These are phyloP conservation scores for Fregetta grallaria DNA, from an alignment of 2,113 vertebrate species.

Conservation along the genomic window DNA sequence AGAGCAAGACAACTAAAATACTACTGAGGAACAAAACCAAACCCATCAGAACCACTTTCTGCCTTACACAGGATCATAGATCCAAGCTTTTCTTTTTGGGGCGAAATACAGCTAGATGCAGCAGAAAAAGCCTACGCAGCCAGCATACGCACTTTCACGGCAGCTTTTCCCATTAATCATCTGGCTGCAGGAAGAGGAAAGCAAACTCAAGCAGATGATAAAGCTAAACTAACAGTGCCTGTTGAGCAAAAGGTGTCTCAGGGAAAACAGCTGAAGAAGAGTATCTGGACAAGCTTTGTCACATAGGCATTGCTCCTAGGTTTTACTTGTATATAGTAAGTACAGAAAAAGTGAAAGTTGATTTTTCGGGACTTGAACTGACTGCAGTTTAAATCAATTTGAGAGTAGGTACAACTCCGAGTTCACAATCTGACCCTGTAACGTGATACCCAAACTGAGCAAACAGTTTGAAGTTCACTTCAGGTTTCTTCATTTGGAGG, in stretches of 20 bases:
- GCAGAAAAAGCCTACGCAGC: not conserved
- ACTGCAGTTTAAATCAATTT: constrained; percentile 41
- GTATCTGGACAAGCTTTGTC: not conserved
- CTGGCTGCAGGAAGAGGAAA: not conserved
- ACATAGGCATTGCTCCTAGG: not conserved
- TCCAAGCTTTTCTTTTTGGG: not conserved
- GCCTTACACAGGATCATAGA: not conserved
- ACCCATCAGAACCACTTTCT: not conserved
- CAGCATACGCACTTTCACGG: rapidly evolving
- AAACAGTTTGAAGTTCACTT: constrained; percentile 48
- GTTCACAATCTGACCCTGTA: constrained; percentile 38
- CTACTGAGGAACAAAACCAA: not conserved
- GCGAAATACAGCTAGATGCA: not conserved
- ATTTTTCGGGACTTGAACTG: not conserved
- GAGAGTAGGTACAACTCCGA: not conserved
- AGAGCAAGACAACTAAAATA: not conserved
- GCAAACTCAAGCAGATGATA: not conserved
- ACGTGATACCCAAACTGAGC: not conserved
- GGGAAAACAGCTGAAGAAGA: not conserved
- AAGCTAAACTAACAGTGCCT: not conserved
- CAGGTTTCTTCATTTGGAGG: constrained; percentile 50
- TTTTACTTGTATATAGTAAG: not conserved
- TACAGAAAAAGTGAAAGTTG: not conserved
- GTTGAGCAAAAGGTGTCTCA: not conserved
- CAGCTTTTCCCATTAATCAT: not conserved